Base-by-base conservation (phyloP, 64 coral and sea anemone genomes). In the Dendronephthya gigantea region DNA sequence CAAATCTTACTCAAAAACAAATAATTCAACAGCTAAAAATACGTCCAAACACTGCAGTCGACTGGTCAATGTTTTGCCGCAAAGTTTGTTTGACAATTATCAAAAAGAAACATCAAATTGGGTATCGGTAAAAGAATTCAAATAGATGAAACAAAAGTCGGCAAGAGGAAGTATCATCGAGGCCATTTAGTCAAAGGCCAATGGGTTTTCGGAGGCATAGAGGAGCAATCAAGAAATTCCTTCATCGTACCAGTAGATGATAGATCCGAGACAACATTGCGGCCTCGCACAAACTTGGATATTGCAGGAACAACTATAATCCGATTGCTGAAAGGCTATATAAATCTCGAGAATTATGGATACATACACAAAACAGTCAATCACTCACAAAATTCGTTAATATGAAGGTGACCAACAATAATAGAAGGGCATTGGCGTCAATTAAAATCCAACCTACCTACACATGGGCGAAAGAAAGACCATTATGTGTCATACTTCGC, bases 131-230 rank as follows among this genome's bases (percentile, higher is more conserved):
- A 74, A 27, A 3, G 1, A 74, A 9, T 27, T n/a, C n/a, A n/a
- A n/a, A n/a, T n/a, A n/a, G n/a, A n/a, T n/a, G n/a, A n/a, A n/a
- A n/a, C n/a, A n/a, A 74, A 74, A 74, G 68, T 74, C 11, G 68
- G 68, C 1, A 74, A 74, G 31, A 13, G 68, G 9, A 74, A 74
- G 1, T 74, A 74, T 35, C 68, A 74, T 74, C 68, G 68, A 27
- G 68, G 68, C 33, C 68, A n/a, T 29, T 74, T 25, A 2, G 68
- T 74, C 68, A 29, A 74, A 74, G 68, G 68, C 11, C 68, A 74
- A 74, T 74, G 68, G 68, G 68, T 74, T 19, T 74, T 74, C 68
- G 68, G 68, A 13, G 68, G 68, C 11, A 74, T 74, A 27, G 68
- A 74, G 33, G n/a, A 74, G 31, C 19, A 74, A 13, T 74, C 68